A percentile compares a stretch with the other conserved stretches of the same genome.
These are phyloP conservation scores for Ornithoptera priamus DNA, from an alignment of 2,888 invertebrate genomes.

Conservation along the genomic window DNA sequence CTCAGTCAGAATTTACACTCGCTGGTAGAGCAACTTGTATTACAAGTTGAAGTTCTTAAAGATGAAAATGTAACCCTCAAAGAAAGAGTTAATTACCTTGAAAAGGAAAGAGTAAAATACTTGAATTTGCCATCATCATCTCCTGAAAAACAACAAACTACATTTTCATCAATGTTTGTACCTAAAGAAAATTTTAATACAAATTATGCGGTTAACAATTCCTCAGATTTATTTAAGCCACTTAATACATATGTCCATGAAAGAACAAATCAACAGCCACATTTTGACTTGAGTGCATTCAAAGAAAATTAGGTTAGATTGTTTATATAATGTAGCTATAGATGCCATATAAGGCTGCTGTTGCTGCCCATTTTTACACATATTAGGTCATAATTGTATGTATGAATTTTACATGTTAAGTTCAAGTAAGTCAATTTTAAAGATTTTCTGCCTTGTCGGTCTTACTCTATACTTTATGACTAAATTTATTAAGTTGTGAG, in stretches of 20 bases:
- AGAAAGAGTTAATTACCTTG: constrained; percentile 78
- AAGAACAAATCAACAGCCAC: constrained; percentile 44
- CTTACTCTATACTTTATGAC: no score
- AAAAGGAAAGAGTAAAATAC: constrained; percentile 75
- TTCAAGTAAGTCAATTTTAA: no score
- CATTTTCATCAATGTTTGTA: constrained; percentile 30
- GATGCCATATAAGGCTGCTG: neutral
- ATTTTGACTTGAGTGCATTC: constrained; percentile 63
- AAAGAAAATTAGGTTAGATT: constrained; percentile 45
- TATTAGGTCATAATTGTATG: neutral
- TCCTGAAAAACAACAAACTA: constrained; percentile 14
- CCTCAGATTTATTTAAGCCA: constrained; percentile 40
- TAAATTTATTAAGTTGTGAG: no score
- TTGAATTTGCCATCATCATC: constrained; percentile 51
- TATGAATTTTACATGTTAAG: neutral
- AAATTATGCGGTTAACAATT: constrained; percentile 44
- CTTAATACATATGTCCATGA: constrained; percentile 39
- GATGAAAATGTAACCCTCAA: constrained; percentile 82
- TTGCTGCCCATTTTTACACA: neutral
- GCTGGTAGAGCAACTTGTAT: constrained; percentile 78
- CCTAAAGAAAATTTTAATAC: constrained; percentile 42
- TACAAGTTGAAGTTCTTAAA: constrained; percentile 83
- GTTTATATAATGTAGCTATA: neutral
- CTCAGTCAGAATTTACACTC: constrained; percentile 81
- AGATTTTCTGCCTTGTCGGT: no score